These are phyloP conservation scores for Geococcyx californianus DNA, from an alignment of 2,113 vertebrate genomes.

Conservation along the genomic window DNA sequence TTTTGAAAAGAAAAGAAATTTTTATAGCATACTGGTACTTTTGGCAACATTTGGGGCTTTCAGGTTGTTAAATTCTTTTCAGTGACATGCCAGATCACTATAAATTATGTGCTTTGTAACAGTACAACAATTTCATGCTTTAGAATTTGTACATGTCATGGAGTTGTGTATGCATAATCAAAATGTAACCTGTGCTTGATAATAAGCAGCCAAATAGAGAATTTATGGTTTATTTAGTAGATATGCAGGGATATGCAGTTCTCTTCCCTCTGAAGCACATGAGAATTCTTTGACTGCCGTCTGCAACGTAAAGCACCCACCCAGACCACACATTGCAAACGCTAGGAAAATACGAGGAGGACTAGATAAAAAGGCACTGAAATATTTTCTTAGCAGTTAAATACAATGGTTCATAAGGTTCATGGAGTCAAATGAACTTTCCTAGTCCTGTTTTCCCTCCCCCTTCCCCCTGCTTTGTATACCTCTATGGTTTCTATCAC, in stretches of 20 bases:
- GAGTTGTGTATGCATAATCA: background rate
- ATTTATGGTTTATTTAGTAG: background rate
- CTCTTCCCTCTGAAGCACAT: background rate
- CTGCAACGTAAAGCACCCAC: background rate
- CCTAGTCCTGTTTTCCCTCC: background rate
- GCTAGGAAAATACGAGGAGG: background rate
- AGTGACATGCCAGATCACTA: background rate
- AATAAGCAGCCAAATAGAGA: background rate
- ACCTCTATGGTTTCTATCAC: background rate
- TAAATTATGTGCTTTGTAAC: background rate
- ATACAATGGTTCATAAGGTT: background rate
- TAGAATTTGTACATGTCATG: background rate
- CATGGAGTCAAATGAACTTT: background rate
- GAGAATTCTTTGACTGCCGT: background rate
- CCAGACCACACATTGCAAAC: background rate
- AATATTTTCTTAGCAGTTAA: slow-evolving; percentile 7
- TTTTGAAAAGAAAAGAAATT: background rate
- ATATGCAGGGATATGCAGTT: background rate
- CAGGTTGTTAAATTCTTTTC: background rate
- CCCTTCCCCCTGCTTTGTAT: background rate
- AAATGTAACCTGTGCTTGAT: background rate
- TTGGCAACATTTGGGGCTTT: background rate
- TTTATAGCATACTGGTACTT: background rate
- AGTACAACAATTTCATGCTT: background rate
- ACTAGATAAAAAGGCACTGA: background rate